Evolutionary conservation across 2,888 invertebrate species (phyloP).

Genomic region (Cryptus viduatorius): DNA sequence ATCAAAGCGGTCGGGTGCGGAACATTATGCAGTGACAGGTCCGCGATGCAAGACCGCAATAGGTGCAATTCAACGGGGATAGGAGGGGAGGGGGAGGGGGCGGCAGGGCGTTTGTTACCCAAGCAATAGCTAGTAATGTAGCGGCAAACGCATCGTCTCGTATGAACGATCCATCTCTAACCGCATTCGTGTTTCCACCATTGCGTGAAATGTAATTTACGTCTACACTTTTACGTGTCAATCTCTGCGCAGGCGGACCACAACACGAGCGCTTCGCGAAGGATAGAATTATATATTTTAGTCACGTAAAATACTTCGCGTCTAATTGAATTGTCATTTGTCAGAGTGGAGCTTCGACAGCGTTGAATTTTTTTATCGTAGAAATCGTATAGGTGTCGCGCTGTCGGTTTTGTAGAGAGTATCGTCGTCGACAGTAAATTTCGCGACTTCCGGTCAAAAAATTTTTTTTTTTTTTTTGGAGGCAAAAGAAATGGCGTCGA

Average conservation of each 20-base stretch:
- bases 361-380: neutral
- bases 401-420: no score
- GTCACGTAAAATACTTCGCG: conserved; percentile 4
- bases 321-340: conserved; percentile 18
- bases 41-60: conserved; percentile 53
- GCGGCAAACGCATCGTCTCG: conserved; percentile 43
- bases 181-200: conserved; percentile 21
- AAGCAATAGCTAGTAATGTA: conserved; percentile 47
- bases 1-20: neutral
- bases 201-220: conserved; percentile 38
- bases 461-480: neutral
- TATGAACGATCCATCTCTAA: conserved; percentile 52
- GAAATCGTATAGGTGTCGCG: neutral
- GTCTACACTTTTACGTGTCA: conserved; percentile 46
- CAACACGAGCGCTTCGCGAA: neutral
- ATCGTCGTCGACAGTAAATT: no score
- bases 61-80: conserved; percentile 26
- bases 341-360: no score
- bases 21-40: conserved; percentile 45
- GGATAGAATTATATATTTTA: no score
- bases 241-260: conserved; percentile 29
- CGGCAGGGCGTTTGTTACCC: conserved; percentile 36
- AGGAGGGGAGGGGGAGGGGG: neutral
- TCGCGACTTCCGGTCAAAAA: no score
- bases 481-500: neutral